Evolutionary conservation across 2,888 invertebrate species (phyloP).

Genomic region (Epinotia demarniana): DNA sequence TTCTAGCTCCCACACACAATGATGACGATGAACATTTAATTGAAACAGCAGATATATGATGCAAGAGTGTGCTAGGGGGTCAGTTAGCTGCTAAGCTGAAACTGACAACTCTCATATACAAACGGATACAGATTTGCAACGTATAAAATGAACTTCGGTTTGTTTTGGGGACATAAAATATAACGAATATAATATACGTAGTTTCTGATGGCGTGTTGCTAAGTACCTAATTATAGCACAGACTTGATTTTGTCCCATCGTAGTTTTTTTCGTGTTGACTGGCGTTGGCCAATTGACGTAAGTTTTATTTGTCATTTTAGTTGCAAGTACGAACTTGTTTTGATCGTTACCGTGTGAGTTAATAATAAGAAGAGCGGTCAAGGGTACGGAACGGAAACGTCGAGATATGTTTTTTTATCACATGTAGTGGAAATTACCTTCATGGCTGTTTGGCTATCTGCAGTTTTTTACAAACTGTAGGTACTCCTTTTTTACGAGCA

Average conservation of each 20-base stretch:
- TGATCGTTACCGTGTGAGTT: conserved; percentile 9
- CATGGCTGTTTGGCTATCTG: neutral
- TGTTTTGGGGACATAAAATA: neutral
- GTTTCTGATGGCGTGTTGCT: too few relatives aligned
- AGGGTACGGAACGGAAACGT: conserved; percentile 29
- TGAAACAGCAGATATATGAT: neutral
- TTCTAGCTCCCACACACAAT: neutral
- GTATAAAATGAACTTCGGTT: neutral
- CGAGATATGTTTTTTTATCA: conserved; percentile 17
- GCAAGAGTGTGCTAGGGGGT: too few relatives aligned
- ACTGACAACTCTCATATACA: neutral
- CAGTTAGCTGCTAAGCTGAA: too few relatives aligned
- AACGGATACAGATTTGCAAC: neutral
- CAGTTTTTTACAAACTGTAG: neutral
- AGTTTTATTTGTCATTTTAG: conserved; percentile 4
- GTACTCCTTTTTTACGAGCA: neutral
- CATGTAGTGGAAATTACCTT: conserved; percentile 14
- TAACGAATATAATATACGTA: neutral
- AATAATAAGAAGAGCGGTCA: conserved; percentile 37
- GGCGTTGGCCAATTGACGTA: conserved; percentile 12
- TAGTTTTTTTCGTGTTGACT: conserved; percentile 7
- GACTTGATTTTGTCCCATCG: neutral
- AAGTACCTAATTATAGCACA: neutral
- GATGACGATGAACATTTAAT: neutral
- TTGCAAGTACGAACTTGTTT: conserved; percentile 37